Evolutionary conservation across 2,113 vertebrate species (phyloP).

Genomic region (Xiphias gladius): DNA sequence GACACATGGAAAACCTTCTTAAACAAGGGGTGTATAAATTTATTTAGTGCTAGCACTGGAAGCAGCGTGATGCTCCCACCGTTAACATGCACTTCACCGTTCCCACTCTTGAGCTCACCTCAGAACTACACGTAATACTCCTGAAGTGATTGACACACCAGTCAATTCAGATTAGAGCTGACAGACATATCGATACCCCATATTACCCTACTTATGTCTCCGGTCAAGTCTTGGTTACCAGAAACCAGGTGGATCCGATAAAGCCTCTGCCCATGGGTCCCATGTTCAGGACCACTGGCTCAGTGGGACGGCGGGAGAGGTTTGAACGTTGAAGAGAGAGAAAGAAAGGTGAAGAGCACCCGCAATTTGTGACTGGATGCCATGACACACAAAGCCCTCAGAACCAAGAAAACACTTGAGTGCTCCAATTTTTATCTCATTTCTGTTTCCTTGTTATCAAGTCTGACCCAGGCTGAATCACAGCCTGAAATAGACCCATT

Average conservation of each 20-base stretch:
- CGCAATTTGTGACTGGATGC: constrained; percentile 9
- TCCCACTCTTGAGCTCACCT: neutral
- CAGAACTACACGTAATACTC: neutral
- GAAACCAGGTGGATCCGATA: neutral
- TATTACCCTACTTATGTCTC: neutral
- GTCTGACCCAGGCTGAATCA: constrained; percentile 21
- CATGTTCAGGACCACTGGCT: neutral
- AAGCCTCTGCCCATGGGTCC: neutral
- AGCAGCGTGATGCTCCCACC: neutral
- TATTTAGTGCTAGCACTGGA: neutral
- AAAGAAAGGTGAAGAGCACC: neutral
- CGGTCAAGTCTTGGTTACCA: neutral
- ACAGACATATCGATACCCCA: neutral
- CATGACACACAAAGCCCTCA: neutral
- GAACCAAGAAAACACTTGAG: constrained; percentile 23
- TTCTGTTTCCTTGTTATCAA: constrained; percentile 20
- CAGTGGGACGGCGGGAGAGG: neutral
- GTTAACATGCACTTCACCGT: neutral
- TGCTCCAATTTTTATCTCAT: constrained; percentile 15
- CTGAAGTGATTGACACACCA: neutral
- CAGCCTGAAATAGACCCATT: neutral
- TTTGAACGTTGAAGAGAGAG: constrained; percentile 15
- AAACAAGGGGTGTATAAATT: neutral
- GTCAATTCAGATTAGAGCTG: neutral
- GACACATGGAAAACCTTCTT: neutral